Conservation (phyloP, 2,888 invertebrate species). For the Mythimna albipuncta region DNA sequence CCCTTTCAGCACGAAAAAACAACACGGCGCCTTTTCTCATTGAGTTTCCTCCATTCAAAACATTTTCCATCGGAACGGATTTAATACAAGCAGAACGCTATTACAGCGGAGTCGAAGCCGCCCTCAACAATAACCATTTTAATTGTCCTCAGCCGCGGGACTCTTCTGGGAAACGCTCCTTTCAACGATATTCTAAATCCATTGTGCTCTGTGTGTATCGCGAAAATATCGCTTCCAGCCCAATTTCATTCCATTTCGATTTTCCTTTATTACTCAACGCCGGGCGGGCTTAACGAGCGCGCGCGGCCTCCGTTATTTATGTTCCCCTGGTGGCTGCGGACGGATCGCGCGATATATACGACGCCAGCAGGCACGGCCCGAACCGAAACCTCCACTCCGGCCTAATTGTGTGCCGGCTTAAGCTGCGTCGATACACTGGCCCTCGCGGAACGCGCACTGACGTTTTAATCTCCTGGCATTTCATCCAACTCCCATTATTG, state of each 20-base stretch:
- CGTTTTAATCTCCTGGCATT: conserved; percentile 80
- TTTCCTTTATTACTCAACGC: conserved; percentile 90
- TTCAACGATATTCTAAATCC: conserved; percentile 86
- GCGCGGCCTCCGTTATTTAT: conserved; percentile 89
- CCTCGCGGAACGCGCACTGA: conserved; percentile 75
- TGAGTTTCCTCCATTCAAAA: conserved; percentile 82
- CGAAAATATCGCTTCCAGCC: conserved; percentile 88
- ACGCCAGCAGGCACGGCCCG: conserved; percentile 80
- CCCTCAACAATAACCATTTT: conserved; percentile 86
- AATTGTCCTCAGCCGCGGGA: conserved; percentile 84
- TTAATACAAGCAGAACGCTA: conserved; percentile 83
- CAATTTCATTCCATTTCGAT: conserved; percentile 91
- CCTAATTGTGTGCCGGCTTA: conserved; percentile 88
- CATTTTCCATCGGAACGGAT: conserved; percentile 81
- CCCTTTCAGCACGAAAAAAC: conserved; percentile 79
- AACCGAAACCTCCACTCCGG: conserved; percentile 85
- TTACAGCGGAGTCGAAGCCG: conserved; percentile 76
- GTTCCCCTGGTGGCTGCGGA: conserved; percentile 89
- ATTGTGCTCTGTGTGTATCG: conserved; percentile 86
- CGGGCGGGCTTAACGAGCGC: conserved; percentile 89
- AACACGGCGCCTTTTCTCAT: conserved; percentile 79
- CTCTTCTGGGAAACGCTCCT: conserved; percentile 81
- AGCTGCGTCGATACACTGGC: conserved; percentile 82
- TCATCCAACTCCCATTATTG: conserved; percentile 63
- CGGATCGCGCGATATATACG: conserved; percentile 89